These are phyloP conservation scores for Spisula subtruncata DNA, from an alignment of 2,888 invertebrate genomes.

Conservation along the genomic window DNA sequence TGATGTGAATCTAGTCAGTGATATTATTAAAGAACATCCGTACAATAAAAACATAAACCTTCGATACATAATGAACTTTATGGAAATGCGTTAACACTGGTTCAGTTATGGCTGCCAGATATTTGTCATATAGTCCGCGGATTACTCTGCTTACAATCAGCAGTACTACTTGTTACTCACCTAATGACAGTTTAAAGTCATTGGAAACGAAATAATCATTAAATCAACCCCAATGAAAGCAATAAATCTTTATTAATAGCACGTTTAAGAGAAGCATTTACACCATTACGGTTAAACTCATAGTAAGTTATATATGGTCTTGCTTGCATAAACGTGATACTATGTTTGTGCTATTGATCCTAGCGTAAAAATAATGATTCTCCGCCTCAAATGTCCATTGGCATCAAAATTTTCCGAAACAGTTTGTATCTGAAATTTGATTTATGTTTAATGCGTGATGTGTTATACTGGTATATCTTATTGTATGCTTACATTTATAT, in stretches of 20 bases:
- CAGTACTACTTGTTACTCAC: neutral
- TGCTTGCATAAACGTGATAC: neutral
- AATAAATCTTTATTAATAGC: neutral
- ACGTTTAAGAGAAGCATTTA: constrained; percentile 12
- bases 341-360: neutral
- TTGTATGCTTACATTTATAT: too few relatives aligned
- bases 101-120: neutral
- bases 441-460: too few relatives aligned
- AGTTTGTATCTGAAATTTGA: too few relatives aligned
- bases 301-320: neutral
- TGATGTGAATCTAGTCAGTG: too few relatives aligned
- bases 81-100: neutral
- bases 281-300: neutral
- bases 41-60: too few relatives aligned
- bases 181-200: neutral
- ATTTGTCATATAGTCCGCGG: neutral
- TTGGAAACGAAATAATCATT: neutral
- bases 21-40: too few relatives aligned
- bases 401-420: too few relatives aligned
- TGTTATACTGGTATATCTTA: too few relatives aligned
- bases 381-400: neutral
- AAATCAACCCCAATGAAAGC: neutral
- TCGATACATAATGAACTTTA: too few relatives aligned
- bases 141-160: neutral
- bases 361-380: neutral